These are phyloP conservation scores for Lipotes vexillifer DNA, from an alignment of 2,113 vertebrate species.

Conservation along the genomic window DNA sequence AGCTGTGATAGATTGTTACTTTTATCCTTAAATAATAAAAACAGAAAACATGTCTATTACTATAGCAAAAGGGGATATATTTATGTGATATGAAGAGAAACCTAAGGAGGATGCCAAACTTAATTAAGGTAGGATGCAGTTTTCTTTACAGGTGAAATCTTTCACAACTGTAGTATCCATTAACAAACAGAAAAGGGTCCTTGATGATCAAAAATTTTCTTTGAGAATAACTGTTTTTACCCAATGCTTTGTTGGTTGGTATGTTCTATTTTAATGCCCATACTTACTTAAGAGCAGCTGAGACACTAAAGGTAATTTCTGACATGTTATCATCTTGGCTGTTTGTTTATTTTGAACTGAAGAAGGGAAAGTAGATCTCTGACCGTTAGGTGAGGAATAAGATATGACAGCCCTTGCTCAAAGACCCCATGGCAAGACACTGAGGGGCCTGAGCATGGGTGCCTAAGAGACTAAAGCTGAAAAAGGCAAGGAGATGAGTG, in stretches of 20 bases:
- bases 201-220: neutral
- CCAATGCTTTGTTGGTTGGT: neutral
- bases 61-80: neutral
- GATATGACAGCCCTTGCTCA: neutral
- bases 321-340: neutral
- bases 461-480: neutral
- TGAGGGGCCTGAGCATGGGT: neutral
- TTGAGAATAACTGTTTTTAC: neutral
- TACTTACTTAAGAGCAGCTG: neutral
- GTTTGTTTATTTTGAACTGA: neutral
- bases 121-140: neutral
- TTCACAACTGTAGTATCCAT: neutral
- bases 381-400: neutral
- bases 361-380: neutral
- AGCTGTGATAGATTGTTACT: neutral
- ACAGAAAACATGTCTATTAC: neutral
- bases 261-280: neutral
- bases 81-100: neutral
- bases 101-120: neutral
- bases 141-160: neutral
- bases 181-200: neutral
- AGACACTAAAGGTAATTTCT: neutral
- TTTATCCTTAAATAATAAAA: conserved; percentile 28
- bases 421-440: neutral
- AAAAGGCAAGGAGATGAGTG: neutral